Evolutionary conservation across 2,888 invertebrate genomes (phyloP).

Genomic region (Holacanthella duospinosa): DNA sequence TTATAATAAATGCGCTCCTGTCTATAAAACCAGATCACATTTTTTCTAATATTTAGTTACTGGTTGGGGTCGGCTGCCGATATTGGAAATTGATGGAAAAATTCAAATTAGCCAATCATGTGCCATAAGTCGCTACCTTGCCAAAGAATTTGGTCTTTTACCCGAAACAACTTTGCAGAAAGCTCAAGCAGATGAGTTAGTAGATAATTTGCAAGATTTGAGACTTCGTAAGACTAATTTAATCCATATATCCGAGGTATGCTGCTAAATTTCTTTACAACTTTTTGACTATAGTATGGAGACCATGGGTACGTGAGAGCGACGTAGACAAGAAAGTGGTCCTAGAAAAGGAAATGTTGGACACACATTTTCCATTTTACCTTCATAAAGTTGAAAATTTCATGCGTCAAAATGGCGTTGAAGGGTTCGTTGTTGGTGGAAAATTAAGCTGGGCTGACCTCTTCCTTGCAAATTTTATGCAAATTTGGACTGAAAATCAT

Average conservation of each 20-base stretch:
- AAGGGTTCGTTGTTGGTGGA: background rate
- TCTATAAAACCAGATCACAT: too few relatives aligned
- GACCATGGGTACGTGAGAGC: background rate
- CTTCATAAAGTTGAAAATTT: background rate
- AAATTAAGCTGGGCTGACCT: background rate
- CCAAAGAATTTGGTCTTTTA: constrained; percentile 45
- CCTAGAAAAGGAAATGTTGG: background rate
- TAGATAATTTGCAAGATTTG: background rate
- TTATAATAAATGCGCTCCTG: too few relatives aligned
- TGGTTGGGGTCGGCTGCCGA: constrained; percentile 27
- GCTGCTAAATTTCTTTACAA: too few relatives aligned
- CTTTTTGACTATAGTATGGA: too few relatives aligned
- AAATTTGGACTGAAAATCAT: background rate
- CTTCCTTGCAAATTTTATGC: background rate
- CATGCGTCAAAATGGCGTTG: background rate
- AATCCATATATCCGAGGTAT: too few relatives aligned
- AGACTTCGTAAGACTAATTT: background rate
- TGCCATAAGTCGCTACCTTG: constrained; percentile 50
- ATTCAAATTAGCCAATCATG: constrained; percentile 46
- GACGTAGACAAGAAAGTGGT: background rate
- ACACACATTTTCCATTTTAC: background rate
- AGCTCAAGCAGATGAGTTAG: background rate
- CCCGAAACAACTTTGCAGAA: background rate
- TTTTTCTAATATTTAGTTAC: constrained; percentile 14
- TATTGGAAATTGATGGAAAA: constrained; percentile 29